These are phyloP conservation scores for Centruroides sculpturatus DNA, from an alignment of 1,140 invertebrate genomes.

Conservation along the genomic window DNA sequence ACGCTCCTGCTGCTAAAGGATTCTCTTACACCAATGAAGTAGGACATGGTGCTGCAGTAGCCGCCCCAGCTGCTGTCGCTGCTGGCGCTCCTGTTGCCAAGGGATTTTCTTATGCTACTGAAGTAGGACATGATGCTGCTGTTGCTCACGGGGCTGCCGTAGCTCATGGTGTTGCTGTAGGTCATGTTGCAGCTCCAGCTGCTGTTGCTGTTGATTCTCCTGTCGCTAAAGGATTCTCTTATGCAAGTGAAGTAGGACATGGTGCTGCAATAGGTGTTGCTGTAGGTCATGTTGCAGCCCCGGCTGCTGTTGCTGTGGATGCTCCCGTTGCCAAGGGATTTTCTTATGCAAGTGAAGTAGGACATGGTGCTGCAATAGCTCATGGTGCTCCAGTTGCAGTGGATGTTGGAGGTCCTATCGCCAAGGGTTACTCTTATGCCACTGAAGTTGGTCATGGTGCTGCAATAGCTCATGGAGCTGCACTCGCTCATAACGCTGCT, in stretches of 20 bases:
- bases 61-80: too few species aligned
- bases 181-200: neutral
- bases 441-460: too few species aligned
- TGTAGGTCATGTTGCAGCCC: neutral
- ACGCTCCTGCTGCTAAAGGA: too few species aligned
- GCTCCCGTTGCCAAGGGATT: neutral
- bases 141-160: too few species aligned
- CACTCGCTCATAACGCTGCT: neutral
- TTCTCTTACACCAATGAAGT: too few species aligned
- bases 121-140: neutral
- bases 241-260: conserved; percentile 3
- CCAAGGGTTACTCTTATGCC: too few species aligned
- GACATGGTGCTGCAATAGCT: neutral
- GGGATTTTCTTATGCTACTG: conserved; percentile 10
- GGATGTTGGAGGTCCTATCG: too few species aligned
- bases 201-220: neutral
- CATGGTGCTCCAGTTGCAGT: neutral
- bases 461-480: too few species aligned
- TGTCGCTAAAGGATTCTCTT: neutral
- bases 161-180: neutral
- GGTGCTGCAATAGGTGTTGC: neutral
- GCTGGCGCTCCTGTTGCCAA: neutral
- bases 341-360: conserved; percentile 4
- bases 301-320: neutral
- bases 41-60: too few species aligned